Evolutionary conservation across 1,140 invertebrate species (phyloP).

Genomic region (Sinonovacula constricta): DNA sequence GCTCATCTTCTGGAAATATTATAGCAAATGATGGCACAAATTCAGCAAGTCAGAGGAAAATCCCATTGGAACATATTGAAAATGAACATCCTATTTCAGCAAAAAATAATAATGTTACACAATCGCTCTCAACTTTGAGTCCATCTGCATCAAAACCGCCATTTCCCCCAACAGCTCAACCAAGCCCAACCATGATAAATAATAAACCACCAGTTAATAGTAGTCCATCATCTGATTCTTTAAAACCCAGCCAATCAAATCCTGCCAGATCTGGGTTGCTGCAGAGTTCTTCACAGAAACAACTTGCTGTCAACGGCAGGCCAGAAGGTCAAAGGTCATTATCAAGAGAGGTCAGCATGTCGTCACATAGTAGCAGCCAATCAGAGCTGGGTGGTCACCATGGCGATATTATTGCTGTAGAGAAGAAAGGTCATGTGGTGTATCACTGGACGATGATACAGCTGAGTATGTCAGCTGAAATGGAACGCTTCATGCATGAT

Average conservation of each 20-base stretch:
- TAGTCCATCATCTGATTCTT: neutral
- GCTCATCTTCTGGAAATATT: constrained; percentile 63
- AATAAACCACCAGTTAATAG: neutral
- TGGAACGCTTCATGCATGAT: constrained; percentile 67
- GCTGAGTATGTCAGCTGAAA: constrained; percentile 62
- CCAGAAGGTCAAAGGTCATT: constrained; percentile 14
- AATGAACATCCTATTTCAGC: neutral
- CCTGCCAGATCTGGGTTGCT: neutral
- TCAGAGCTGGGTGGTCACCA: constrained; percentile 40
- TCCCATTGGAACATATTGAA: neutral
- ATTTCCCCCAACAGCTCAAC: neutral
- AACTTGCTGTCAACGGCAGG: constrained; percentile 12
- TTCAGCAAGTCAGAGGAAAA: neutral
- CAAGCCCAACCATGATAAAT: neutral
- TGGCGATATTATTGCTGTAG: constrained; percentile 25
- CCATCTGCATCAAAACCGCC: neutral
- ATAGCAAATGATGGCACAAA: constrained; percentile 7
- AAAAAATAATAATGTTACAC: no score
- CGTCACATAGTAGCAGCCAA: constrained; percentile 57
- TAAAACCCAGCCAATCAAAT: neutral
- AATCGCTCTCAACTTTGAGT: neutral
- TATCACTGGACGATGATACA: constrained; percentile 72
- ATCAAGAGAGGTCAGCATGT: constrained; percentile 45
- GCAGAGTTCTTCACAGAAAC: neutral
- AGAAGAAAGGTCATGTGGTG: constrained; percentile 65